Evolutionary conservation across 2,888 invertebrate genomes (phyloP), one percentile per base, ranked within the genome.

Genomic region (Panzeria rudis): DNA sequence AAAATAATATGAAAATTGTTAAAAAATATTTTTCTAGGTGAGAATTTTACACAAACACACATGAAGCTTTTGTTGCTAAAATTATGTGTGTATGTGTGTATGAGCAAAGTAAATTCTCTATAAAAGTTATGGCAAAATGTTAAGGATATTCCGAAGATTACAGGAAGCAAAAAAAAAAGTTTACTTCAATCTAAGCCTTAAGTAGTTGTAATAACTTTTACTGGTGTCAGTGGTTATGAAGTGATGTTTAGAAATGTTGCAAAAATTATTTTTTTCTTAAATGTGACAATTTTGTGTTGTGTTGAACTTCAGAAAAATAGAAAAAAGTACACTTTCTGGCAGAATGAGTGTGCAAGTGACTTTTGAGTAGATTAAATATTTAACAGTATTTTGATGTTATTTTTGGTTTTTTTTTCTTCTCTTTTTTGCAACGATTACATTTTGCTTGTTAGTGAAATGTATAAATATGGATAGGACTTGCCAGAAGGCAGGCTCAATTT

Each of bases 401-500:
- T 35, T 50, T 66, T 64, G 6, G 35, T 35, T 4, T 35, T 35
- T 15, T 66, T 17, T 52, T 41, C 5, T 29, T 29, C n/a, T 11
- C 32, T 41, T 41, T 56, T 17, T n/a, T 23, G 17, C 29, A 23
- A 23, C 25, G 4, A 25, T 1, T 56, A 8, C 13, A 29, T 44
- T 56, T 41, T 44, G 17, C 13, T 23, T 38, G 17, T 20, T 38
- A 38, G n/a, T 44, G 23, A 38, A 72, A 75, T 38, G 62, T 20
- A 38, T 38, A 52, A 62, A 13, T 35, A 17, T 50, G 41, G 54
- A 56, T 29, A 32, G 20, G n/a, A 38, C 72, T 66, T 72, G 72
- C 79, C 66, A 59, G 35, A 71, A 64, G 71, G 32, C 64, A 72
- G 79, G 44, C 47, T 72, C 66, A 56, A 54, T 64, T 66, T 72